These are phyloP conservation scores for Caenorhabditis sp. DNA, from an alignment of 2,888 invertebrate genomes.

Conservation along the genomic window DNA sequence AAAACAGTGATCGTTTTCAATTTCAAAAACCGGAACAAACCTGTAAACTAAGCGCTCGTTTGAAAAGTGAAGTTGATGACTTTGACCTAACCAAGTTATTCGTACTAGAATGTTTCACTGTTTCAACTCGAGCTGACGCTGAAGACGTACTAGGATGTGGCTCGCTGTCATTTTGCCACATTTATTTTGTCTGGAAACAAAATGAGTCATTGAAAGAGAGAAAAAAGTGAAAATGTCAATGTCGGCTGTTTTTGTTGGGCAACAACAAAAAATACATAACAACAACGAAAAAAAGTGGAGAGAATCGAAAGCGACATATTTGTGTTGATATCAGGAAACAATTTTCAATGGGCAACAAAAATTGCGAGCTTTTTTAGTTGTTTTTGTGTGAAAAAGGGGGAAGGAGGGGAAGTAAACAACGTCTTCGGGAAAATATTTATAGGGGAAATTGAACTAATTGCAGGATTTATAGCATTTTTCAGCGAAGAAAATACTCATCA, in stretches of 20 bases:
- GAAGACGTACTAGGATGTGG: conserved; percentile 28
- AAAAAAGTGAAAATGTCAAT: no score
- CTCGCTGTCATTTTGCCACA: conserved; percentile 30
- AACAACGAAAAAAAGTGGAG: neutral
- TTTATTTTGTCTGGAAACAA: conserved; percentile 2
- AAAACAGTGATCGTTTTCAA: neutral
- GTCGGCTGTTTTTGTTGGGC: no score
- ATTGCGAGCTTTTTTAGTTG: neutral
- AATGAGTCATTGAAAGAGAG: no score
- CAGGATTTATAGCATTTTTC: no score
- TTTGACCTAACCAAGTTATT: conserved; percentile 26
- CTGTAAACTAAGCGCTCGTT: conserved; percentile 42
- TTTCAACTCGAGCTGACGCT: conserved; percentile 15
- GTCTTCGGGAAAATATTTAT: no score
- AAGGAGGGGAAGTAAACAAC: no score
- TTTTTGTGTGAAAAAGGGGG: neutral
- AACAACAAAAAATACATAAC: neutral
- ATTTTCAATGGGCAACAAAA: neutral
- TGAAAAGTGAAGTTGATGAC: conserved; percentile 33
- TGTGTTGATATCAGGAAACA: neutral
- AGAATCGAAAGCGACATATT: neutral
- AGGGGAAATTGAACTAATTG: no score
- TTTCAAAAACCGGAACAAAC: conserved; percentile 8
- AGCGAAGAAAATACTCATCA: no score
- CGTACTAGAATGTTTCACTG: conserved; percentile 22